Percentiles rank a stretch among this genome's conserved stretches.
These are phyloP conservation scores for Mustela lutreola DNA, from an alignment of 2,113 vertebrate species.

Conservation along the genomic window DNA sequence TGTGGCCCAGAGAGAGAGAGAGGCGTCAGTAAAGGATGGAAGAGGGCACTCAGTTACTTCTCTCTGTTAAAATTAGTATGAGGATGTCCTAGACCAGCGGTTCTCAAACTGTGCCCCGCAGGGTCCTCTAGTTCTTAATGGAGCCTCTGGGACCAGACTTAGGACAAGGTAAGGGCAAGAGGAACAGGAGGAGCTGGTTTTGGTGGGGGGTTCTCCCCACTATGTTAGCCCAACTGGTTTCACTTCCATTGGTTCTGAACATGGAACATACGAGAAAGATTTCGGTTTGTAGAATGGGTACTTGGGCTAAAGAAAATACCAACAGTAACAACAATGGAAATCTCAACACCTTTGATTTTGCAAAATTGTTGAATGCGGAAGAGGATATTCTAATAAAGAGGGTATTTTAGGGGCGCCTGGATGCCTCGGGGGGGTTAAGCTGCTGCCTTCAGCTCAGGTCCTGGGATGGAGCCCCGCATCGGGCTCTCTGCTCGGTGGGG, in stretches of 20 bases:
- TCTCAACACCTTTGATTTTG: background rate
- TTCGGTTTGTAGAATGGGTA: background rate
- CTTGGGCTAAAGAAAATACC: background rate
- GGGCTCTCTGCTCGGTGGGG: too few relatives aligned
- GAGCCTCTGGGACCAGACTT: constrained; percentile 57
- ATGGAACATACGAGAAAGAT: background rate
- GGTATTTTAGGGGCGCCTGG: background rate
- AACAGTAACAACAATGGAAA: background rate
- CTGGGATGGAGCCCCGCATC: too few relatives aligned
- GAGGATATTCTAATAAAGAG: background rate
- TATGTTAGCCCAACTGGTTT: background rate
- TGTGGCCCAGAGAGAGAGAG: constrained; percentile 87
- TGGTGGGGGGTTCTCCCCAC: background rate
- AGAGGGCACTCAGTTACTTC: background rate
- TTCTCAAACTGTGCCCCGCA: background rate
- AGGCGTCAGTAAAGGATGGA: constrained; percentile 82
- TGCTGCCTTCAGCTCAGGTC: background rate
- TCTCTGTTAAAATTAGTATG: constrained; percentile 45
- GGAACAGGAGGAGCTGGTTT: background rate
- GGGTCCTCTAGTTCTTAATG: background rate
- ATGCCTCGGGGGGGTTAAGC: background rate
- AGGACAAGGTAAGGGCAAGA: background rate
- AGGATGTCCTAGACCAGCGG: background rate
- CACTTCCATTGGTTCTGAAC: background rate
- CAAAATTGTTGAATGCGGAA: background rate